phyloP scores from a whole-genome alignment of 2,888 invertebrate species.

The Scotopteryx bipunctaria region DNA sequence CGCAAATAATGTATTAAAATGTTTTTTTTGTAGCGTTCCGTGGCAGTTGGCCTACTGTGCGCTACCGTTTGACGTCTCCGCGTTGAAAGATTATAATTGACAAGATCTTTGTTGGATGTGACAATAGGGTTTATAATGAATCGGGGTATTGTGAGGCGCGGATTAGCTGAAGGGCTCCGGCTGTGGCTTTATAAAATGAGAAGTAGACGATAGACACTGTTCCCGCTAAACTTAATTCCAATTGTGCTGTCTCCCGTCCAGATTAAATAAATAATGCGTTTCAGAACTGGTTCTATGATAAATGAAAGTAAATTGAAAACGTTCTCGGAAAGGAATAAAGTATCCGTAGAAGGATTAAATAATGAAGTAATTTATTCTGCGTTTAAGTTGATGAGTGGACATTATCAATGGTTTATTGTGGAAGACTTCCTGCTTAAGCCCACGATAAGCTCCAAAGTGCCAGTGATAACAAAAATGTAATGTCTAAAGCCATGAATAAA shows the following conservation, averaged over 20 bases:
- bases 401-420: conserved; percentile 11
- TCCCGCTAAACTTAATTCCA: conserved; percentile 66
- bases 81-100: conserved; percentile 81
- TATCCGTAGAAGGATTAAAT: conserved; percentile 28
- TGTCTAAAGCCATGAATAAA: background rate
- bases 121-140: conserved; percentile 75
- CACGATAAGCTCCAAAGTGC: background rate
- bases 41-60: conserved; percentile 63
- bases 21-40: conserved; percentile 56
- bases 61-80: conserved; percentile 77
- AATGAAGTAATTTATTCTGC: conserved; percentile 18
- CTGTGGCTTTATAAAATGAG: conserved; percentile 54
- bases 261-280: conserved; percentile 58
- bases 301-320: conserved; percentile 42
- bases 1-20: conserved; percentile 79
- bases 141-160: conserved; percentile 66
- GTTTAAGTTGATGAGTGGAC: conserved; percentile 19
- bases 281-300: conserved; percentile 42
- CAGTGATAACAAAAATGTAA: conserved; percentile 1
- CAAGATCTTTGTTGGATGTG: conserved; percentile 78
- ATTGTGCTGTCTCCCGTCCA: conserved; percentile 55
- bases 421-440: conserved; percentile 19
- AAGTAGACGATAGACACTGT: conserved; percentile 64
- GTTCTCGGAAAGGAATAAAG: conserved; percentile 47
- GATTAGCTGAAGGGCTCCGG: conserved; percentile 64